Evolutionary conservation across 2,888 invertebrate species (phyloP), one percentile per base, ranked within the genome.

Genomic region (Dromius quadrimaculatus): DNA sequence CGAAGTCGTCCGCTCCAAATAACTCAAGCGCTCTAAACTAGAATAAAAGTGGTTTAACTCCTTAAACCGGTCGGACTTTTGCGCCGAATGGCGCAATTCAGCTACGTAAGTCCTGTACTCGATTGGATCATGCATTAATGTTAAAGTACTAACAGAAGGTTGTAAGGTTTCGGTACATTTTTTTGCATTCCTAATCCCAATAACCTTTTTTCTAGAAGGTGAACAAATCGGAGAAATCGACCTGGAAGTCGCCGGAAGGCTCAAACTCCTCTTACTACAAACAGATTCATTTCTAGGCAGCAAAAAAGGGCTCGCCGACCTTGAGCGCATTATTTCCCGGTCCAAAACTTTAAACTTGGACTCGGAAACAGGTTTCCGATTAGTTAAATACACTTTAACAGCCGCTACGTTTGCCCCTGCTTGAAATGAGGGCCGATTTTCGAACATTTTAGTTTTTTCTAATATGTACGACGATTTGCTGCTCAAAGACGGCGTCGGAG

Each of bases 21-120:
- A 89, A 0, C 91, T 92, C 57, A 96, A 90, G 76, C 94, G 87
- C 81, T 95, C 95, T 72, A 97, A 85, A 74, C 92, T 93, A 28
- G 89, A 86, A 79, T 95, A 97, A 80, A 96, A 94, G 68, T 91
- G 89, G 78, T 93, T 92, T 0, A 97, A 84, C 76, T 95, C 94
- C 59, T 90, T 88, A 81, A 96, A 97, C 72, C 92, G 87, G 70
- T 91, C 91, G 0, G 92, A 93, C 80, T 89, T 90, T 62, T 86
- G 85, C 74, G 88, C 88, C 1, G 89, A 86, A 69, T 89, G 87
- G 76, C 89, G 81, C 76, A 91, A 82, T 74, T 90, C 90, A 23
- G 86, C 82, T 47, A 92, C 84, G 76, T 91, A 91, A 73, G 87
- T 87, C 74, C 88, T 89, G 77, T 90, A 91, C 73, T 90, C 89